phyloP scores from a whole-genome alignment of 2,888 invertebrate genomes.

The Sesia bembeciformis region DNA sequence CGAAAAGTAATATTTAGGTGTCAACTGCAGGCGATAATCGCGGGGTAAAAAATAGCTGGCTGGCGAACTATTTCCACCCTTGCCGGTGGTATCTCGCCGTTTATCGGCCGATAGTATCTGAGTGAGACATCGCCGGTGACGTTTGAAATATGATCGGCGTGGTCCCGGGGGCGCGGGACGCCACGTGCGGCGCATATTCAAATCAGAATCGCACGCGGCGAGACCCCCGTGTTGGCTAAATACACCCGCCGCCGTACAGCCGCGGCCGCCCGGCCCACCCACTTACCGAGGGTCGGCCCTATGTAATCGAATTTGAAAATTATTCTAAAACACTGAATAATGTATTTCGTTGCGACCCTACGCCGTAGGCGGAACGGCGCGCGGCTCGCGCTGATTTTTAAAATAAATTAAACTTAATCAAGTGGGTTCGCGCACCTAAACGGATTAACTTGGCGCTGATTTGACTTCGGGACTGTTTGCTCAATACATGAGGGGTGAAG shows the following conservation, averaged over 20 bases:
- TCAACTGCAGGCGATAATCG: constrained; percentile 72
- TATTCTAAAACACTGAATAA: constrained; percentile 76
- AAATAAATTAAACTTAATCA: constrained; percentile 75
- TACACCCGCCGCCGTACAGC: constrained; percentile 55
- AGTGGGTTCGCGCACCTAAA: constrained; percentile 74
- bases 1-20: constrained; percentile 69
- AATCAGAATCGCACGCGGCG: constrained; percentile 69
- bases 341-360: constrained; percentile 66
- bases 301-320: constrained; percentile 76
- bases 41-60: constrained; percentile 64
- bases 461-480: constrained; percentile 66
- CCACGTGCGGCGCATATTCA: constrained; percentile 73
- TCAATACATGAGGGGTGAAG: constrained; percentile 52
- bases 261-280: constrained; percentile 51
- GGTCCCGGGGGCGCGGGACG: constrained; percentile 60
- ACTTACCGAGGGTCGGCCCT: constrained; percentile 72
- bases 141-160: constrained; percentile 73
- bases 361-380: constrained; percentile 60
- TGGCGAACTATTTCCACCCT: constrained; percentile 63
- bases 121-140: constrained; percentile 74
- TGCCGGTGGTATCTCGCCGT: constrained; percentile 56
- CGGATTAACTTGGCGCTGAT: constrained; percentile 73
- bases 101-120: constrained; percentile 72
- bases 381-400: constrained; percentile 64
- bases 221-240: constrained; percentile 73